Base-by-base conservation (phyloP, 1,140 invertebrate genomes). In the Orussus abietinus region DNA sequence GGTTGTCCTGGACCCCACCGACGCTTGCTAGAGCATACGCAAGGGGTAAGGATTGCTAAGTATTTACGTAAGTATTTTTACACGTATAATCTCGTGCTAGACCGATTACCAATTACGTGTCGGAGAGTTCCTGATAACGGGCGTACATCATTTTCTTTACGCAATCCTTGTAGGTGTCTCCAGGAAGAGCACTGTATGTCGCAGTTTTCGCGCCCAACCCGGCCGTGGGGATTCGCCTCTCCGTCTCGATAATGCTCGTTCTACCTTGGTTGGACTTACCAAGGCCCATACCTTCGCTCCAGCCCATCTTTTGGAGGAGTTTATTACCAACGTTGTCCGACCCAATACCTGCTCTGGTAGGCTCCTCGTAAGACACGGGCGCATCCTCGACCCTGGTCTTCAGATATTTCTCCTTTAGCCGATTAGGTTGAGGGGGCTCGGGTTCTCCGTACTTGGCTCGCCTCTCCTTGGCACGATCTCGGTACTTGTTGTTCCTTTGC, bases 231-330 rank as follows among this genome's bases (percentile, higher is more conserved):
- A 80, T 80, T 44, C 82, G 75, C 42, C 80, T 72, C 56, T 83
- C 80, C 20, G 78, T 80, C 77, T 93, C 86, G 46, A 96, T 90
- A 33, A 94, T 93, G 32, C 85, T 88, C 5, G 90, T 90, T 53
- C 92, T 79, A n/a, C 95, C 95, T 75, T 98, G 94, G 63, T 92
- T 91, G 20, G 80, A 78, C 64, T 89, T 91, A 3, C 96, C 96
- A 7, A 98, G 73, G 0, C 96, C 96, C 79, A 92, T 84, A 1
- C 96, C 96, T 66, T 94, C 90, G 4, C 84, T 88, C 96, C 96
- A 99, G 0, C 96, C 96, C 96, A 98, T 98, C 73, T 95, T 97
- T 71, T 98, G 93, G 28, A 99, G 66, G 53, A 99, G 75, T 68
- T 90, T 89, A 71, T 86, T 96, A 2, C 93, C 93, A 52, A 95